Evolutionary conservation across 2,888 invertebrate genomes (phyloP).

Genomic region (Nemapogon koenigi): DNA sequence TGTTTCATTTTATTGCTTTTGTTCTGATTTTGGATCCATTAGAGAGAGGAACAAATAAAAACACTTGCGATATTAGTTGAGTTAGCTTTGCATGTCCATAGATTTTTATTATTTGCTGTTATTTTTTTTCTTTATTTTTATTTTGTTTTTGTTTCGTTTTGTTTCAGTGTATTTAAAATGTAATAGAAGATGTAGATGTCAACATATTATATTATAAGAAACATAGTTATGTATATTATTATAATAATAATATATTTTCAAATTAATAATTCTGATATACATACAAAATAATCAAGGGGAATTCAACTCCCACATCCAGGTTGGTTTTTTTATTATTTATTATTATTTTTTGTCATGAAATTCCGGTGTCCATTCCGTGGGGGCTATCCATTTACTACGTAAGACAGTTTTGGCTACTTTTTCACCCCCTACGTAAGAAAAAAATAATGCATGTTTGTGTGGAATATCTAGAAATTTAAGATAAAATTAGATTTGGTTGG

Average conservation of each 20-base stretch:
- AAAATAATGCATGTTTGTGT: no score
- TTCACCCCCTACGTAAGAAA: no score
- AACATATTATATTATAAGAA: slow-evolving; percentile 57
- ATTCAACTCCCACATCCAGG: slow-evolving; percentile 47
- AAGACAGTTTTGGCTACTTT: no score
- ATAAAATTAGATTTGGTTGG: no score
- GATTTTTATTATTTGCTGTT: no score
- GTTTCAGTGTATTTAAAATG: slow-evolving; percentile 62
- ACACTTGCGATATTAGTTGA: slow-evolving; percentile 16
- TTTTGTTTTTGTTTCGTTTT: slow-evolving; percentile 41
- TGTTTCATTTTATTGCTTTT: no score
- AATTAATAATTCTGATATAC: slow-evolving; percentile 1
- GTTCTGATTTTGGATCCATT: no score
- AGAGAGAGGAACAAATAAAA: background rate
- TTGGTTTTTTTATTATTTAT: slow-evolving; percentile 25
- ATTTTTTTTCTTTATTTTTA: slow-evolving; percentile 30
- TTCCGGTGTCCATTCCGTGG: no score
- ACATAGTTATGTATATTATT: slow-evolving; percentile 61
- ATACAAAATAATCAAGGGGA: slow-evolving; percentile 1
- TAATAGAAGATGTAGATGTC: slow-evolving; percentile 59
- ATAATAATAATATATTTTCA: slow-evolving; percentile 58
- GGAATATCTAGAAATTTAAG: no score
- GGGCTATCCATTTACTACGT: no score
- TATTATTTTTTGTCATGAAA: slow-evolving; percentile 3
- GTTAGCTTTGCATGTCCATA: no score